These are phyloP conservation scores for Theristicus caerulescens DNA, from an alignment of 2,113 vertebrate species.

Conservation along the genomic window DNA sequence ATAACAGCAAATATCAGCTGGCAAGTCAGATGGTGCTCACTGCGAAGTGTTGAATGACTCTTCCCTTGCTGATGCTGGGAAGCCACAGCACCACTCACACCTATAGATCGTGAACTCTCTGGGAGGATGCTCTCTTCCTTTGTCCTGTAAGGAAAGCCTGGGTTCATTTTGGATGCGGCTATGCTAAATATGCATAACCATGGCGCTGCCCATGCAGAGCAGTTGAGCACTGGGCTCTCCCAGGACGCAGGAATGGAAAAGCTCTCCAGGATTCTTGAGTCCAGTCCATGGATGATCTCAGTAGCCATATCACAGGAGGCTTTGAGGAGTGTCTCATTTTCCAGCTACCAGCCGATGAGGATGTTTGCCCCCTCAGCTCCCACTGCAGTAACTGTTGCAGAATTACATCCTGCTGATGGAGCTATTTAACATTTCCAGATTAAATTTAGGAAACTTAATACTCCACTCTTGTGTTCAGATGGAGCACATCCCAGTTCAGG, in stretches of 20 bases:
- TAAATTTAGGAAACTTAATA: neutral
- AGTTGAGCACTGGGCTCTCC: neutral
- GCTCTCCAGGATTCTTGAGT: neutral
- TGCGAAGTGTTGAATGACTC: neutral
- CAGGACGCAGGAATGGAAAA: neutral
- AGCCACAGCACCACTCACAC: neutral
- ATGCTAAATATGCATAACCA: neutral
- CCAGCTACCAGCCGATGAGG: neutral
- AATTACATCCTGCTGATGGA: neutral
- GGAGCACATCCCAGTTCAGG: neutral
- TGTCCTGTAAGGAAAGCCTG: neutral
- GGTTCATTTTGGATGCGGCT: neutral
- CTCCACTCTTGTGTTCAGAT: neutral
- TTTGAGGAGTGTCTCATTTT: neutral
- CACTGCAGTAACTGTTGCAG: neutral
- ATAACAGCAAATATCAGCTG: neutral
- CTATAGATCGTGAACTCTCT: accelerated
- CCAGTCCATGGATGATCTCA: neutral
- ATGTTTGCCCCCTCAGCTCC: neutral
- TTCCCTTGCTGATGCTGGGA: neutral
- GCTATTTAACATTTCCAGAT: neutral
- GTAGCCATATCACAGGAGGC: neutral
- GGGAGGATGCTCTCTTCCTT: neutral
- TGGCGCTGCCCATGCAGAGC: accelerated
- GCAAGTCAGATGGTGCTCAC: neutral